Evolutionary conservation across 2,888 invertebrate species (phyloP).

Genomic region (Chironomus tentans): DNA sequence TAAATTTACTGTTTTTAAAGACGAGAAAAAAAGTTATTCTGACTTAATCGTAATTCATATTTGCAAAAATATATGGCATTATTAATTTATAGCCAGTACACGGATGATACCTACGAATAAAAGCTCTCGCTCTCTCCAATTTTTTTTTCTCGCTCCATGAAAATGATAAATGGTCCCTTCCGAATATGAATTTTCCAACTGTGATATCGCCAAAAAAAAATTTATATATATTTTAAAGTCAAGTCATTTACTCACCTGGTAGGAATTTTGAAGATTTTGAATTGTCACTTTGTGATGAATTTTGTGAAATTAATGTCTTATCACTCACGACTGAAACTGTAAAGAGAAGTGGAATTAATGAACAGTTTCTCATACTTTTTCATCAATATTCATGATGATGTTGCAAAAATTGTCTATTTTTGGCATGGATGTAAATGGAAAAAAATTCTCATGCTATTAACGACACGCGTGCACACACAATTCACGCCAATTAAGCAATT

Average conservation of each 20-base stretch:
- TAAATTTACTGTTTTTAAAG: slow-evolving; percentile 1
- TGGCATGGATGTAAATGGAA: not conserved
- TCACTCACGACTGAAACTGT: slow-evolving; percentile 18
- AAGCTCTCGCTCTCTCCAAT: not conserved
- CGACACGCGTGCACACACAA: slow-evolving; percentile 29
- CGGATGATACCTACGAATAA: slow-evolving; percentile 14
- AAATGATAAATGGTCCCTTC: slow-evolving; percentile 14
- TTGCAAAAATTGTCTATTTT: slow-evolving; percentile 8
- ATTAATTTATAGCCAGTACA: slow-evolving; percentile 18
- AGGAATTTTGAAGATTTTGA: slow-evolving; percentile 13
- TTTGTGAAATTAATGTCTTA: slow-evolving; percentile 9
- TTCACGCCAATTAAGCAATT: slow-evolving; percentile 43
- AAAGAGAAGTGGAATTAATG: not conserved
- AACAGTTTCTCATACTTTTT: not conserved
- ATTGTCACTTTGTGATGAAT: slow-evolving; percentile 7
- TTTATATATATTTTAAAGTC: not conserved
- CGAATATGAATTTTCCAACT: not conserved
- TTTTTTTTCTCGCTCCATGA: not conserved
- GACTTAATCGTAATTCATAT: slow-evolving; percentile 8
- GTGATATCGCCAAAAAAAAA: not conserved
- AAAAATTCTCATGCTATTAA: not conserved
- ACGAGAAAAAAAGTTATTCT: not conserved
- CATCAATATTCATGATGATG: slow-evolving; percentile 2
- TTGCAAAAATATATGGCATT: not conserved
- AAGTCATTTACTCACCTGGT: slow-evolving; percentile 6